phyloP scores from a whole-genome alignment of 2,797 vertebrate species.

The Tokudaia tokunoshimensis region DNA sequence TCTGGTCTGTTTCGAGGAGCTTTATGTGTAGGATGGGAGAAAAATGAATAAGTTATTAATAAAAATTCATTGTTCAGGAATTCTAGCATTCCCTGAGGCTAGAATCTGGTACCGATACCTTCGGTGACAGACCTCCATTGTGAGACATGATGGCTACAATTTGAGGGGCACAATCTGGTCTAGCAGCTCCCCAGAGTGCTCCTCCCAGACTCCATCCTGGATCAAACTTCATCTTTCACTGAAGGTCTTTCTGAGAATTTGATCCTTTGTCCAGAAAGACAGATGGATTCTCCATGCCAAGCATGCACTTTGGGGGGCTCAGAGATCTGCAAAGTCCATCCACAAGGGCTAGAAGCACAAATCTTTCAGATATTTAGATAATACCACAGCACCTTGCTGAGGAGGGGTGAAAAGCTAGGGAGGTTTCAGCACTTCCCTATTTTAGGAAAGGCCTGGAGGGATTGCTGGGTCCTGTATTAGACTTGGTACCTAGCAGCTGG shows the following conservation, averaged over 20 bases:
- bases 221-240: not conserved
- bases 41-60: not conserved
- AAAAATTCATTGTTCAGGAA: not conserved
- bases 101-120: not conserved
- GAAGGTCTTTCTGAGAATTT: not conserved
- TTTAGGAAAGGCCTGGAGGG: not conserved
- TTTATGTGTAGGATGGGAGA: not conserved
- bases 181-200: rapidly evolving
- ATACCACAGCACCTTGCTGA: too few relatives aligned
- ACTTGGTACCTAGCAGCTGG: not conserved
- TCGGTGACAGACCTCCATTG: not conserved
- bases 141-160: not conserved
- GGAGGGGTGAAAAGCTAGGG: not conserved
- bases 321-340: not conserved
- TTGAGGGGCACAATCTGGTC: rapidly evolving
- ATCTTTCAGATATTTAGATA: not conserved
- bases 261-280: not conserved
- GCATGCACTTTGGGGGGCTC: not conserved
- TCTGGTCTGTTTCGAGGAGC: not conserved
- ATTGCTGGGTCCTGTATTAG: not conserved
- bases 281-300: not conserved
- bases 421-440: not conserved
- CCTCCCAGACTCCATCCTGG: not conserved
- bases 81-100: not conserved
- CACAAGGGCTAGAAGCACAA: not conserved